A percentile compares a stretch with the other conserved stretches of the same genome.
Conservation (phyloP, 2,797 vertebrate genomes). For the Apogon hyalosoma region DNA sequence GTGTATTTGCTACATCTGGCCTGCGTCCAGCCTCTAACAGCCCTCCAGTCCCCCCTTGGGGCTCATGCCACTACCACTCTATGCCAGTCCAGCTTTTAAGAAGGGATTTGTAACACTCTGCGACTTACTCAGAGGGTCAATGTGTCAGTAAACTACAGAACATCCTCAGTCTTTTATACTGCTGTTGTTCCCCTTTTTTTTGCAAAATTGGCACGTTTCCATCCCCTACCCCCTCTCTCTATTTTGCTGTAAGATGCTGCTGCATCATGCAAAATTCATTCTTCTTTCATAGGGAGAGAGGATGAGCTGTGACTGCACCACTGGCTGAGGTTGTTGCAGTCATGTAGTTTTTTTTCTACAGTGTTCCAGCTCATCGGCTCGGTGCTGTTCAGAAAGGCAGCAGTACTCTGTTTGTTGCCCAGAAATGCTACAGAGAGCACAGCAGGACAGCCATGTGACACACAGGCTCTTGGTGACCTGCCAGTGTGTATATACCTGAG, state of each 20-base stretch:
- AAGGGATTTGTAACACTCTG: conserved; percentile 66
- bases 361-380: conserved; percentile 8
- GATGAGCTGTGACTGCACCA: conserved; percentile 55
- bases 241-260: conserved; percentile 49
- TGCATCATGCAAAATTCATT: conserved; percentile 75
- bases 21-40: conserved; percentile 46
- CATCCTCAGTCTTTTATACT: conserved; percentile 25
- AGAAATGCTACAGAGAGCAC: conserved; percentile 30
- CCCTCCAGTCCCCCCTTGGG: conserved; percentile 31
- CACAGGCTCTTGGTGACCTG: conserved; percentile 37
- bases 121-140: conserved; percentile 52
- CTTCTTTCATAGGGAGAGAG: conserved; percentile 45
- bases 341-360: conserved; percentile 8
- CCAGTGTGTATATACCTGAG: conserved; percentile 28
- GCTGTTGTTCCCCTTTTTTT: not conserved
- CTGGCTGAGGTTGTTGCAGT: conserved; percentile 37
- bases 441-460: conserved; percentile 35
- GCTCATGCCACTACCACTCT: conserved; percentile 39
- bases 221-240: not conserved
- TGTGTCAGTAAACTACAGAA: conserved; percentile 57
- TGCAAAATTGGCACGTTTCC: conserved; percentile 47
- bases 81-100: conserved; percentile 41
- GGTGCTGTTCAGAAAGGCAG: conserved; percentile 27
- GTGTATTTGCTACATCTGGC: conserved; percentile 29
- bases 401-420: conserved; percentile 14